These are phyloP conservation scores for Gasterosteus aculeatus DNA, from an alignment of 2,113 vertebrate species.

Conservation along the genomic window DNA sequence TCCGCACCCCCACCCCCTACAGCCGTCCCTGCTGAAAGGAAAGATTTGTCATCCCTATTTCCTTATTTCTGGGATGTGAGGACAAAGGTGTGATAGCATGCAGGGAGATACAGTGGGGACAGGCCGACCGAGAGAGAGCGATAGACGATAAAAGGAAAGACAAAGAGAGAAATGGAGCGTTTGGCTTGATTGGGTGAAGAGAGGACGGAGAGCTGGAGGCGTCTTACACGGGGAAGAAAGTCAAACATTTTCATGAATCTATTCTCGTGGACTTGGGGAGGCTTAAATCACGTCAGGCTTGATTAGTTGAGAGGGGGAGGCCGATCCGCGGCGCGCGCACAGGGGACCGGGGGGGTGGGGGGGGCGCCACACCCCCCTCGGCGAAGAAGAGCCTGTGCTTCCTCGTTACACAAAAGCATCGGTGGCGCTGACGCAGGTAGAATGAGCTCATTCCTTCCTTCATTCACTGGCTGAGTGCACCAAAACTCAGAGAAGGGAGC, in stretches of 20 bases:
- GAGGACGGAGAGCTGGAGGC: conserved; percentile 55
- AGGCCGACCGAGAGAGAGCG: neutral
- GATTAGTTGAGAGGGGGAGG: conserved; percentile 53
- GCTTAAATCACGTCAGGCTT: conserved; percentile 54
- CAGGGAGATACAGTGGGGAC: conserved; percentile 7
- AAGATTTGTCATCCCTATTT: conserved; percentile 38
- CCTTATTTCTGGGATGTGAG: conserved; percentile 9
- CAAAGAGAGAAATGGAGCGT: conserved; percentile 40
- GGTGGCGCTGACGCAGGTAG: conserved; percentile 60
- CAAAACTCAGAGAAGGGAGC: conserved; percentile 59
- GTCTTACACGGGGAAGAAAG: conserved; percentile 47
- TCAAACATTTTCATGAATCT: conserved; percentile 66
- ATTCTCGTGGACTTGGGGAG: conserved; percentile 48
- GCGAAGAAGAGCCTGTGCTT: conserved; percentile 28
- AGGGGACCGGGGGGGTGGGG: neutral
- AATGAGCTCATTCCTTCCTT: conserved; percentile 60
- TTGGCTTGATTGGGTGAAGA: conserved; percentile 61
- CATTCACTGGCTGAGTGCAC: conserved; percentile 65
- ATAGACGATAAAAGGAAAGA: conserved; percentile 26
- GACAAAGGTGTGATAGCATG: conserved; percentile 35
- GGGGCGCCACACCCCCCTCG: neutral
- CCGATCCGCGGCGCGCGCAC: neutral
- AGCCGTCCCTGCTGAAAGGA: conserved; percentile 40
- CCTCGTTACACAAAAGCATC: conserved; percentile 53
- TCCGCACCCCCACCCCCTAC: too few species aligned